Conservation (phyloP, 2,797 vertebrate species). For the Sebastes kiyomatsui region DNA sequence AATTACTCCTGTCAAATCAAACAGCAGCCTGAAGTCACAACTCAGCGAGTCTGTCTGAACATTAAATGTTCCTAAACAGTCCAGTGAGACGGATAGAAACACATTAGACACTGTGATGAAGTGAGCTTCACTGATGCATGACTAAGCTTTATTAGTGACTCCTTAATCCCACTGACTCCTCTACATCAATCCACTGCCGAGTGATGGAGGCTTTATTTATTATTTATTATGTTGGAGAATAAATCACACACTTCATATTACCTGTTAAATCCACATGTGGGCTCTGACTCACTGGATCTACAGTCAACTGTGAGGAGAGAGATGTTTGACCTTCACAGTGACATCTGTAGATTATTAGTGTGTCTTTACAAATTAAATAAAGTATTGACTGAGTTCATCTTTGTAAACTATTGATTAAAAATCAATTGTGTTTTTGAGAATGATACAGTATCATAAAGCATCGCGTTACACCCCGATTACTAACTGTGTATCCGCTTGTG, state of each 20-base stretch:
- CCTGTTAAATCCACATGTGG: too few relatives aligned
- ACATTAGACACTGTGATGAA: slow-evolving; percentile 37
- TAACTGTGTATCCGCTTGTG: too few relatives aligned
- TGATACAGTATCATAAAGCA: too few relatives aligned
- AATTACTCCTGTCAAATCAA: slow-evolving; percentile 80
- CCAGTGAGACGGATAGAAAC: slow-evolving; percentile 53
- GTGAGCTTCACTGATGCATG: slow-evolving; percentile 13
- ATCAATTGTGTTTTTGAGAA: too few relatives aligned
- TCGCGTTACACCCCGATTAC: too few relatives aligned
- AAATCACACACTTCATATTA: not conserved
- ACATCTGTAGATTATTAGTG: too few relatives aligned
- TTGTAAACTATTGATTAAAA: too few relatives aligned
- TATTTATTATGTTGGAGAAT: not conserved
- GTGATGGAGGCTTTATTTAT: not conserved
- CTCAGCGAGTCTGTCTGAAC: slow-evolving; percentile 88
- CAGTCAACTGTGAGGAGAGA: too few relatives aligned
- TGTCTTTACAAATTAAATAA: too few relatives aligned
- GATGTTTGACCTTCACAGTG: too few relatives aligned
- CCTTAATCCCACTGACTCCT: slow-evolving; percentile 6
- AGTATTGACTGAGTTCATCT: too few relatives aligned
- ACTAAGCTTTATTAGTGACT: slow-evolving; percentile 48
- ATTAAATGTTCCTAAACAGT: slow-evolving; percentile 90
- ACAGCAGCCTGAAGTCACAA: slow-evolving; percentile 84
- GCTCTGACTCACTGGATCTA: too few relatives aligned
- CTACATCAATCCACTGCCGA: not conserved